Percentiles rank a stretch among this genome's conserved stretches.
phyloP scores from a whole-genome alignment of 1,140 invertebrate genomes.

The Pentalonia nigronervosa region DNA sequence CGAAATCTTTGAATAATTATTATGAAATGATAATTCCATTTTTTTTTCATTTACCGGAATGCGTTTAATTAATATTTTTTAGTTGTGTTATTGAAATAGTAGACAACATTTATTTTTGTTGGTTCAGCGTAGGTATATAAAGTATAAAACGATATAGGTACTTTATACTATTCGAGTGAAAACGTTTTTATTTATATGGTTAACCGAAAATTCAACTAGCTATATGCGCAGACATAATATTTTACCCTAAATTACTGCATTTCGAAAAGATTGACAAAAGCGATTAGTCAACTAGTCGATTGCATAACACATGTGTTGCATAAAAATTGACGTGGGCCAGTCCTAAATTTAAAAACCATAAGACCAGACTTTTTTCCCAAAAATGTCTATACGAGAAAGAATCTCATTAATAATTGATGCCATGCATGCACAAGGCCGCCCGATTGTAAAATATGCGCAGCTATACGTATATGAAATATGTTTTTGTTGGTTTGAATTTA shows the following conservation, averaged over 20 bases:
- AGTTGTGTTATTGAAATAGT: neutral
- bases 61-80: neutral
- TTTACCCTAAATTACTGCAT: slow-evolving; percentile 17
- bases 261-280: slow-evolving; percentile 34
- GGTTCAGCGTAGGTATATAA: too few relatives aligned
- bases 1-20: neutral
- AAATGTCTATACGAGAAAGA: neutral
- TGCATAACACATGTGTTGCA: slow-evolving; percentile 17
- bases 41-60: neutral
- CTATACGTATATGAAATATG: neutral
- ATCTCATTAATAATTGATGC: slow-evolving; percentile 41
- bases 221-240: neutral
- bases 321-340: slow-evolving; percentile 34
- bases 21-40: neutral
- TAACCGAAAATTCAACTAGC: neutral
- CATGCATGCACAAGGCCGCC: neutral
- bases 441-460: neutral
- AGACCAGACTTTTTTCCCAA: slow-evolving; percentile 19
- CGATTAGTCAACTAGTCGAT: slow-evolving; percentile 45
- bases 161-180: neutral
- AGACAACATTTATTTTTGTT: neutral
- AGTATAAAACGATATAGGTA: neutral
- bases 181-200: neutral
- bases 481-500: neutral
- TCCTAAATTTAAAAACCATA: neutral